Percentiles rank a stretch among this genome's conserved stretches.
phyloP scores from a whole-genome alignment of 92 coral and sea anemone genomes.

The Pocillopora grandis region DNA sequence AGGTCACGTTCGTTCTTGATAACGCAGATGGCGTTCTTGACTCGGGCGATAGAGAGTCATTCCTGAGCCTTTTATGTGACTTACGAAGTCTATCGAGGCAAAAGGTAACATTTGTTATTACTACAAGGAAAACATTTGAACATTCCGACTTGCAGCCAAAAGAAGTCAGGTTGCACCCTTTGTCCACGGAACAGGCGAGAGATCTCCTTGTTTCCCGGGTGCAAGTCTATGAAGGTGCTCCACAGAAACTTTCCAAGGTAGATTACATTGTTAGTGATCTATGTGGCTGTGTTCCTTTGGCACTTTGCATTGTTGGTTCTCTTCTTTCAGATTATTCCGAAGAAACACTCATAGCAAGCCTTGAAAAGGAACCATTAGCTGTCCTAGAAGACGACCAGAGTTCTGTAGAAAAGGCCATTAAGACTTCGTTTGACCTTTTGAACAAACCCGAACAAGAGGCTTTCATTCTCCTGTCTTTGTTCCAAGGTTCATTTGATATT shows the following conservation, averaged over 20 bases:
- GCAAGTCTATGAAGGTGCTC: background rate
- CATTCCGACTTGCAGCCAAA: background rate
- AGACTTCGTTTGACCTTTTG: too few relatives aligned
- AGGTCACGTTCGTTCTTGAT: too few relatives aligned
- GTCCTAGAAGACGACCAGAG: background rate
- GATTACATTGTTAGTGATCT: background rate
- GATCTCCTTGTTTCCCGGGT: background rate
- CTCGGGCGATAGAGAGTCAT: too few relatives aligned
- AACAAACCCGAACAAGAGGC: too few relatives aligned
- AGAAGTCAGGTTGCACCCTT: background rate
- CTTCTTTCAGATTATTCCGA: slow-evolving; percentile 18
- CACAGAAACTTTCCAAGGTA: background rate
- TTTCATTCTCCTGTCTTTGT: too few relatives aligned
- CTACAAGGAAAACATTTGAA: background rate
- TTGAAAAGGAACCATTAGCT: background rate
- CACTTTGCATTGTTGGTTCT: slow-evolving; percentile 36
- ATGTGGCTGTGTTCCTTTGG: slow-evolving; percentile 53
- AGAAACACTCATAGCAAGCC: background rate
- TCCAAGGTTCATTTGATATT: too few relatives aligned
- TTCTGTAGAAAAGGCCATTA: too few relatives aligned
- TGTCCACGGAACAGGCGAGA: background rate
- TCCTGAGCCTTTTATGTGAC: too few relatives aligned
- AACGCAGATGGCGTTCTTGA: too few relatives aligned
- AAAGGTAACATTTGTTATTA: background rate
- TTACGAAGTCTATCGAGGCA: background rate